Evolutionary conservation across 2,888 invertebrate species (phyloP).

Genomic region (Trichacis sp.): DNA sequence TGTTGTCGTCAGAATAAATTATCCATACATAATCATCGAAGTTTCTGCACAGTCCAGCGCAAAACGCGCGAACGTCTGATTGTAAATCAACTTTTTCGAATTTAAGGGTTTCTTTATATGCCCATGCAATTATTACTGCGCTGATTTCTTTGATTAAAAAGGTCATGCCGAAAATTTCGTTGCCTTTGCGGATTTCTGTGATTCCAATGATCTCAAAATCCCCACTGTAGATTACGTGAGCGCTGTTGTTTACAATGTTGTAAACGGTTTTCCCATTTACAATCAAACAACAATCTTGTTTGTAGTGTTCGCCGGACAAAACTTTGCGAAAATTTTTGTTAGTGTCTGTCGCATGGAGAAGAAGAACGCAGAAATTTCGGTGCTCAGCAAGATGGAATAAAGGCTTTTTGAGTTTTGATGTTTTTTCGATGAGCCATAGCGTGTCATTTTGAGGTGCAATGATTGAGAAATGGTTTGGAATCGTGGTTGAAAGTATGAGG

Average conservation of each 20-base stretch:
- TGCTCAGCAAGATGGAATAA: slow-evolving; percentile 21
- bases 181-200: slow-evolving; percentile 39
- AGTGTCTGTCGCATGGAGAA: slow-evolving; percentile 35
- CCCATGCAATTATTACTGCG: slow-evolving; percentile 46
- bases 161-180: slow-evolving; percentile 46
- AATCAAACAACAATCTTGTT: slow-evolving; percentile 51
- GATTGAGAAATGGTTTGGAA: slow-evolving; percentile 48
- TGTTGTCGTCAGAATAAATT: slow-evolving; percentile 46
- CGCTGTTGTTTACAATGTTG: slow-evolving; percentile 34
- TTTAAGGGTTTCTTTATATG: slow-evolving; percentile 36
- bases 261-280: slow-evolving; percentile 49
- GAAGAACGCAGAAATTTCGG: slow-evolving; percentile 26
- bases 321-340: slow-evolving; percentile 37
- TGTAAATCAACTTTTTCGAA: slow-evolving; percentile 51
- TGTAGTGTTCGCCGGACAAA: slow-evolving; percentile 20
- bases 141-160: slow-evolving; percentile 42
- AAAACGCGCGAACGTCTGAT: slow-evolving; percentile 38
- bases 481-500: slow-evolving; percentile 43
- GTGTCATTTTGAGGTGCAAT: slow-evolving; percentile 39
- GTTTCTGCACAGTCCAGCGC: slow-evolving; percentile 39
- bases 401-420: slow-evolving; percentile 44
- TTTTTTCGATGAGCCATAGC: slow-evolving; percentile 53
- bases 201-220: slow-evolving; percentile 49
- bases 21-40: slow-evolving; percentile 48
- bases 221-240: slow-evolving; percentile 48